phyloP scores from a whole-genome alignment of 2,797 vertebrate species.

The Micrastur ruficollis region DNA sequence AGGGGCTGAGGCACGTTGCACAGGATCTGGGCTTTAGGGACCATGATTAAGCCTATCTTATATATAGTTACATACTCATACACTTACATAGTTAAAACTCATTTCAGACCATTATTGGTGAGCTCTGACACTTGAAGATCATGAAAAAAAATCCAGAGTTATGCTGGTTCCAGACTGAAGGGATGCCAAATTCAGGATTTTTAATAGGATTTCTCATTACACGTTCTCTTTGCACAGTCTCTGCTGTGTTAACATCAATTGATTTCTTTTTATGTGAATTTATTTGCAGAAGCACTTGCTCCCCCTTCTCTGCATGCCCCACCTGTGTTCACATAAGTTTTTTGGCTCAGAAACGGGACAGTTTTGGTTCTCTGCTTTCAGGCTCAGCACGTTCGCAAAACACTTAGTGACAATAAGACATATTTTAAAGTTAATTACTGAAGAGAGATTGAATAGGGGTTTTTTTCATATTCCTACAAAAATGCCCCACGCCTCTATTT shows the following conservation, averaged over 20 bases:
- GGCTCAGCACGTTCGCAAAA: not conserved
- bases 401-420: not conserved
- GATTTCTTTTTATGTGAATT: not conserved
- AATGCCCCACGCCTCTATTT: not conserved
- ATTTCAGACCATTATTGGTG: not conserved
- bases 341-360: not conserved
- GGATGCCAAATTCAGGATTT: not conserved
- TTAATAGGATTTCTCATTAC: not conserved
- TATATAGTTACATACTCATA: not conserved
- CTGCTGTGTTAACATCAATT: not conserved
- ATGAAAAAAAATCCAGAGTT: not conserved
- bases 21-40: not conserved
- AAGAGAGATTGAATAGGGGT: not conserved
- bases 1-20: not conserved
- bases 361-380: not conserved
- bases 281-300: not conserved
- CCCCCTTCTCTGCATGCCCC: not conserved
- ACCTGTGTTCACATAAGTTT: not conserved
- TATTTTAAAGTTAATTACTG: not conserved
- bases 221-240: rapidly evolving
- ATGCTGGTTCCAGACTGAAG: not conserved
- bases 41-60: not conserved
- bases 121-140: not conserved
- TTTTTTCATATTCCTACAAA: slow-evolving; percentile 8
- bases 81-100: not conserved